Evolutionary conservation across 2,797 vertebrate genomes (phyloP).

Genomic region (Zenarchopterus dispar): DNA sequence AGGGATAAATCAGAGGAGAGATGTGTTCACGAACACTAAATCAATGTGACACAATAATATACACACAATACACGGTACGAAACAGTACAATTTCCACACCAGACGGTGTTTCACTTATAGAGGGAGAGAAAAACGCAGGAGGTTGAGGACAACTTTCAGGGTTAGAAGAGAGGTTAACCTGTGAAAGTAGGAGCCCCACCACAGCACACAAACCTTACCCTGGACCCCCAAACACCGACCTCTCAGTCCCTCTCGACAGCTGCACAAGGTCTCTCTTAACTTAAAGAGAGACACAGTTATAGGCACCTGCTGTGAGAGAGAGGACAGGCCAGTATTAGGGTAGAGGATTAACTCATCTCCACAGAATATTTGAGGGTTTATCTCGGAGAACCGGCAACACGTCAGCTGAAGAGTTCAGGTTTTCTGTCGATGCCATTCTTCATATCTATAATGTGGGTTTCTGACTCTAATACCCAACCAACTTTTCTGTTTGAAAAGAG

Average conservation of each 20-base stretch:
- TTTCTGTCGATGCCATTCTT: no score
- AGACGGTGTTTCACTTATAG: constrained; percentile 72
- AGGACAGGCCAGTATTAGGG: constrained; percentile 87
- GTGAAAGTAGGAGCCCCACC: constrained; percentile 88
- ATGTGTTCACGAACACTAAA: constrained; percentile 82
- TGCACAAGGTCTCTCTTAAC: constrained; percentile 85
- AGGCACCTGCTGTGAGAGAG: constrained; percentile 96
- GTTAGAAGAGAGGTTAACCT: constrained; percentile 82
- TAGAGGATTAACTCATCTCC: constrained; percentile 28
- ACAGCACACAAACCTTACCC: constrained; percentile 96
- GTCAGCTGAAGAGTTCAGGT: not conserved
- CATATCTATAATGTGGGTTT: no score
- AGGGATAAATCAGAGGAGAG: constrained; percentile 79
- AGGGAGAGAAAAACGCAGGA: constrained; percentile 68
- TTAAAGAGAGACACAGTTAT: constrained; percentile 95
- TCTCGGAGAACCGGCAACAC: not conserved
- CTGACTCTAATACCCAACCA: no score
- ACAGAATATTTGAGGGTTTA: constrained; percentile 19
- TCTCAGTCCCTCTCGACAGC: constrained; percentile 75
- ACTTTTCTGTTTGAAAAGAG: no score
- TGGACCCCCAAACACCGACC: constrained; percentile 88
- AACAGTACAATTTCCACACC: constrained; percentile 78
- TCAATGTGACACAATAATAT: constrained; percentile 79
- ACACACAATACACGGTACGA: constrained; percentile 77
- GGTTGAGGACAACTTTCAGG: constrained; percentile 79